Evolutionary conservation across 2,888 invertebrate species (phyloP), one percentile per base, ranked within the genome.

Genomic region (Eristalis tenax): DNA sequence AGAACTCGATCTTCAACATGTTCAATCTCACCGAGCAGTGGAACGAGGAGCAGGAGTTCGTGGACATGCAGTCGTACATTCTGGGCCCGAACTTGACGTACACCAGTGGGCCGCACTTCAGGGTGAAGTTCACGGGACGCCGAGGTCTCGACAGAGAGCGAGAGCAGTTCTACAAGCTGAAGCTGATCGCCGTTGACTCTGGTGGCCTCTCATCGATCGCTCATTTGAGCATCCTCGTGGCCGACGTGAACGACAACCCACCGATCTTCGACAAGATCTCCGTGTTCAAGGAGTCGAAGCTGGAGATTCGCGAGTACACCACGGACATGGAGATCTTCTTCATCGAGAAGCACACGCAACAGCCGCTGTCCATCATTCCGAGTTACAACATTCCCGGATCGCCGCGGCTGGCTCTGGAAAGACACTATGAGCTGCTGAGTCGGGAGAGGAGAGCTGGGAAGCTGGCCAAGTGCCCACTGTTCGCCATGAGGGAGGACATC

Each of bases 171-270:
- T 97, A 97, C 90, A 93, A 95, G 81, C 93, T 97, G 15, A 95
- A 95, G 91, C 93, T 98, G 57, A 94, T 97, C 1, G 97, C 97
- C 4, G 95, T 95, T 89, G 97, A 97, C 89, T 95, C 94, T 91
- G 97, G 97, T 8, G 96, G 97, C 61, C 92, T 97, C 13, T 95
- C 95, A 66, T 96, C 96, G 1, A 96, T 96, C 91, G 96, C 96
- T 0, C 95, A 95, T 90, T 91, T 98, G 10, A 95, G 94, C 0
- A 95, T 98, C 63, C 94, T 93, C 0, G 93, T 98, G 28, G 94
- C 95, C 4, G 98, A 98, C 91, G 96, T 96, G 90, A 98, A 98
- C 90, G 98, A 98, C 91, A 97, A 97, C 91, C 91, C 95, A 15
- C 97, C 97, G 0, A 94, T 94, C 70, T 96, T 96, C 89, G 94